Percentiles rank a stretch among this genome's conserved stretches.
Evolutionary conservation across 2,888 invertebrate species (phyloP).

Genomic region (Branchellion lobata): DNA sequence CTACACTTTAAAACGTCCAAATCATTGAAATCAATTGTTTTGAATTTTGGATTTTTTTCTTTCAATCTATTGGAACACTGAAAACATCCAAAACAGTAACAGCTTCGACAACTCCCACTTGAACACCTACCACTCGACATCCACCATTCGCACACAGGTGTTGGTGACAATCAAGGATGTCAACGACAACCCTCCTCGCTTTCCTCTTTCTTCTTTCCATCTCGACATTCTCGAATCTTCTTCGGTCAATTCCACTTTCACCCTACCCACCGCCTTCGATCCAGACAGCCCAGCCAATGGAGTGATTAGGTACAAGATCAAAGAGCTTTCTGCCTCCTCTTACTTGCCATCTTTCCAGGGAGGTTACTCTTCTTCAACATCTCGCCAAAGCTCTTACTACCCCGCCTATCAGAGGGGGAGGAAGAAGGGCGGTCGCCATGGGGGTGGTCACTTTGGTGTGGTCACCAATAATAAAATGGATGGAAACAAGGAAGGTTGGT

Average conservation of each 20-base stretch:
- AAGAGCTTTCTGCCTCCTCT: slow-evolving; percentile 15
- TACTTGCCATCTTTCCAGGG: neutral
- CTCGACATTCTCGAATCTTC: slow-evolving; percentile 51
- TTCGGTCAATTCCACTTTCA: slow-evolving; percentile 47
- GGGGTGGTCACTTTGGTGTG: neutral
- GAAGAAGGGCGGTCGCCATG: no score
- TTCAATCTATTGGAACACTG: no score
- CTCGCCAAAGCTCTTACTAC: no score
- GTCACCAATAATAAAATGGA: neutral
- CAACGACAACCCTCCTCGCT: slow-evolving; percentile 51
- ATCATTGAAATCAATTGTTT: no score
- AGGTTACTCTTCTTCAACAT: neutral
- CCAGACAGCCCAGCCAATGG: slow-evolving; percentile 49
- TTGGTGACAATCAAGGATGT: slow-evolving; percentile 44
- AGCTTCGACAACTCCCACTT: no score
- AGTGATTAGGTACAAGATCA: slow-evolving; percentile 48
- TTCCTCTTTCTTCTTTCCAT: slow-evolving; percentile 32
- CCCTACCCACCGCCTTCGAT: slow-evolving; percentile 50
- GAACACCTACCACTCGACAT: no score
- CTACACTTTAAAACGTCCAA: no score
- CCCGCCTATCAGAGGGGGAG: no score
- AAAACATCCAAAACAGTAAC: no score
- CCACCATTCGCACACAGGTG: no score
- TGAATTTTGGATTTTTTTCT: no score
- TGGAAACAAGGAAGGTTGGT: neutral